Conservation (phyloP, 2,113 vertebrate genomes). For the Elgaria multicarinata region DNA sequence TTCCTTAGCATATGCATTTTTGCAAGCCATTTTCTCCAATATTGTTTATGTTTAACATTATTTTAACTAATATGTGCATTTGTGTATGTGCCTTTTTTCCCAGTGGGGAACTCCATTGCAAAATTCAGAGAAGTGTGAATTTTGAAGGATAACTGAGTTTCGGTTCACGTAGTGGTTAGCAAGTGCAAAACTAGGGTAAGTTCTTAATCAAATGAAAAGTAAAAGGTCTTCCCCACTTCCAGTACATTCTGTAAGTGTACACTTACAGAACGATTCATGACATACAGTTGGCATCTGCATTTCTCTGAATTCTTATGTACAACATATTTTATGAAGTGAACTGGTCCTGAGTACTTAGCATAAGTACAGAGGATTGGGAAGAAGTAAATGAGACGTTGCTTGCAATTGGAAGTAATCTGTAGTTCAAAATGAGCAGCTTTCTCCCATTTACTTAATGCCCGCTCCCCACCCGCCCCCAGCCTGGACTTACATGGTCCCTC, state of each 20-base stretch:
- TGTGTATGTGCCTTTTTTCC: no score
- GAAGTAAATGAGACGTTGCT: conserved; percentile 14
- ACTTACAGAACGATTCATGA: neutral
- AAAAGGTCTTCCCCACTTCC: neutral
- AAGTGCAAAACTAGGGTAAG: no score
- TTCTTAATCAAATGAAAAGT: no score
- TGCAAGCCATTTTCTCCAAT: no score
- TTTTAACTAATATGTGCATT: no score
- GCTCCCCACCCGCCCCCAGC: no score
- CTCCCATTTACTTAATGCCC: neutral
- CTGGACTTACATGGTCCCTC: neutral
- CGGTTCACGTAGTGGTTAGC: no score
- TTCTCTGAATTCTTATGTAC: neutral
- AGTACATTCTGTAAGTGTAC: neutral
- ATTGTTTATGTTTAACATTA: no score
- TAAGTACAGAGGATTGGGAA: neutral
- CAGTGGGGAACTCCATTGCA: no score
- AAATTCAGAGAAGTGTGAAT: no score
- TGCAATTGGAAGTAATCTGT: neutral
- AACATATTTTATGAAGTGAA: neutral
- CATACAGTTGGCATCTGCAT: neutral
- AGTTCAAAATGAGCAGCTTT: neutral
- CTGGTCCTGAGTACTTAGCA: neutral
- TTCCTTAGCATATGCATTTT: no score
- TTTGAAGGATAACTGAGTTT: no score